A percentile compares a stretch with the other conserved stretches of the same genome.
Conservation (phyloP, 2,113 vertebrate genomes). For the Cervus canadensis region DNA sequence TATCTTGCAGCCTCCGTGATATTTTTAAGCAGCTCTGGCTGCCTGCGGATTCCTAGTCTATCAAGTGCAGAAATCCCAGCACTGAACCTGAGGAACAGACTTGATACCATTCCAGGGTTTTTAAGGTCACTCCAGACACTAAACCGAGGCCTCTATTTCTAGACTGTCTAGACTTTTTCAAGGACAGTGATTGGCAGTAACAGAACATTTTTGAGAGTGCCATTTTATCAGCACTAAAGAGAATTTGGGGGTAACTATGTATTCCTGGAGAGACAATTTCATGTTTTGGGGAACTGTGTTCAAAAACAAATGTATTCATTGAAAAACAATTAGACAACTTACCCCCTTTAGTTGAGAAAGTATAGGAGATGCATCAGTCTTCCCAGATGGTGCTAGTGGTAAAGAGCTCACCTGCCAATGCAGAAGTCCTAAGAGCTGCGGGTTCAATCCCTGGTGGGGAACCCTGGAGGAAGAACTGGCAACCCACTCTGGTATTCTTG, state of each 20-base stretch:
- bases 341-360: neutral
- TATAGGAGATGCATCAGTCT: neutral
- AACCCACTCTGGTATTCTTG: neutral
- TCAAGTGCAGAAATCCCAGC: neutral
- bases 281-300: neutral
- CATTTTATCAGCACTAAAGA: neutral
- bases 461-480: neutral
- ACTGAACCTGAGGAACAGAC: neutral
- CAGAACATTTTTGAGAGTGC: neutral
- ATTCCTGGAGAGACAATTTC: neutral
- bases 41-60: neutral
- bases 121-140: neutral
- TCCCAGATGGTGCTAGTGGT: neutral
- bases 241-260: neutral
- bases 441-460: neutral
- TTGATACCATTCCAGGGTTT: neutral
- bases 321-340: slow-evolving; percentile 35
- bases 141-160: neutral
- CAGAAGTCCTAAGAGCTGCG: fast-evolving
- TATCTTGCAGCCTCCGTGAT: neutral
- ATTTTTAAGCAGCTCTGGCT: neutral
- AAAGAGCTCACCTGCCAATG: neutral
- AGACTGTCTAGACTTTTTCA: neutral
- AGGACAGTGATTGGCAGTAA: neutral
- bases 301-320: slow-evolving; percentile 39